Conservation (phyloP, 2,797 vertebrate genomes). For the Molothrus ater region DNA sequence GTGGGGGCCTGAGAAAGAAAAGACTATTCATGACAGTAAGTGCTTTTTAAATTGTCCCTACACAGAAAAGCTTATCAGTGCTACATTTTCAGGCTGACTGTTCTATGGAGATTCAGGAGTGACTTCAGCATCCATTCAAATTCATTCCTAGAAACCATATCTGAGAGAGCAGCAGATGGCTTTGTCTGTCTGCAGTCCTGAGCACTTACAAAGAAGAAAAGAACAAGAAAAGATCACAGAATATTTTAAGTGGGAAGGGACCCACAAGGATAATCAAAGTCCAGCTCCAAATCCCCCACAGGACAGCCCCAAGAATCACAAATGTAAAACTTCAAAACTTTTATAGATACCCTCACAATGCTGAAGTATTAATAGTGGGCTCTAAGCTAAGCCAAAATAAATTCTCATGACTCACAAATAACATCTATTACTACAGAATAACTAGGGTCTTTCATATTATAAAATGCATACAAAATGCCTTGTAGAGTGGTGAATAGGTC, state of each 20-base stretch:
- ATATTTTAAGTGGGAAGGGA: neutral
- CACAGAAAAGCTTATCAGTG: neutral
- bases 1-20: neutral
- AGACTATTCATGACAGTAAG: neutral
- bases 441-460: neutral
- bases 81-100: neutral
- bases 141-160: neutral
- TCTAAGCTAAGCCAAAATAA: neutral
- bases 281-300: neutral
- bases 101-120: neutral
- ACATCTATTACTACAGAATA: neutral
- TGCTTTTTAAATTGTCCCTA: neutral
- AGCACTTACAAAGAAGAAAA: neutral
- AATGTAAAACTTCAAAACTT: neutral
- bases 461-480: neutral
- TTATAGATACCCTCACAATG: neutral
- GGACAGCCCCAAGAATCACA: neutral
- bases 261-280: neutral
- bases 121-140: neutral
- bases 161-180: neutral
- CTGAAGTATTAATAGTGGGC: neutral
- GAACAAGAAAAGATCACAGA: neutral
- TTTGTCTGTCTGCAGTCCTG: neutral
- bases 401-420: neutral
- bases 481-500: neutral